Evolutionary conservation across 2,888 invertebrate species (phyloP).

Genomic region (Disparrhopalites patrizii): DNA sequence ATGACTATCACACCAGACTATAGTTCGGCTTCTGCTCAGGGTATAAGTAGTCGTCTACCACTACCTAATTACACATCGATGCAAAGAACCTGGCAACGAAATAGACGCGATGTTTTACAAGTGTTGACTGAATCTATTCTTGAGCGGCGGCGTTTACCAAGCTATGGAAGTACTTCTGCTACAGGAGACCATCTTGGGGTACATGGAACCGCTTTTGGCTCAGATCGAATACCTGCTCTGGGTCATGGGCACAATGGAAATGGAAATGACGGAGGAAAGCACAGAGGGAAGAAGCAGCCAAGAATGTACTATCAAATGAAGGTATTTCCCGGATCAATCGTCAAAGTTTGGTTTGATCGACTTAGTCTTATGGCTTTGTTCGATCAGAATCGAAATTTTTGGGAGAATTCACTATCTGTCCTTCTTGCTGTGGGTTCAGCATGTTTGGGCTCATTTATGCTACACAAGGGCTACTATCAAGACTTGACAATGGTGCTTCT

Average conservation of each 20-base stretch:
- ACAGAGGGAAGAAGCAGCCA: constrained; percentile 37
- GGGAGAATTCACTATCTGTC: constrained; percentile 76
- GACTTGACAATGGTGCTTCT: constrained; percentile 92
- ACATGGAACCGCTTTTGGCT: constrained; percentile 1
- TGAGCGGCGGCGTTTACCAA: constrained; percentile 38
- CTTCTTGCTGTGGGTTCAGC: constrained; percentile 80
- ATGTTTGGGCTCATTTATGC: constrained; percentile 74
- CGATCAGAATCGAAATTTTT: constrained; percentile 81
- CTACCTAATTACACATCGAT: constrained; percentile 45
- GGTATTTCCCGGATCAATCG: constrained; percentile 50
- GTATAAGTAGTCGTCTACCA: constrained; percentile 31
- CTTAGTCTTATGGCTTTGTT: constrained; percentile 85
- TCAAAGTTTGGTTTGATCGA: constrained; percentile 88
- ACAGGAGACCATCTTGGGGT: constrained; percentile 23
- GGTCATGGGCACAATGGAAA: constrained; percentile 9
- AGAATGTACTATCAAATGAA: constrained; percentile 45
- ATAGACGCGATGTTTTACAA: constrained; percentile 47
- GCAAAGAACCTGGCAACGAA: constrained; percentile 47
- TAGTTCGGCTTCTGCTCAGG: constrained; percentile 38
- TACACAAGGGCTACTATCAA: constrained; percentile 79
- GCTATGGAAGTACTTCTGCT: constrained; percentile 17
- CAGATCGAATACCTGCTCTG: too few species aligned
- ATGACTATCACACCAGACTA: constrained; percentile 46
- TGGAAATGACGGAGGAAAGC: constrained; percentile 9
- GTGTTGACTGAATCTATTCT: constrained; percentile 46